Evolutionary conservation across 2,888 invertebrate species (phyloP).

Genomic region (Morpho deidamia): DNA sequence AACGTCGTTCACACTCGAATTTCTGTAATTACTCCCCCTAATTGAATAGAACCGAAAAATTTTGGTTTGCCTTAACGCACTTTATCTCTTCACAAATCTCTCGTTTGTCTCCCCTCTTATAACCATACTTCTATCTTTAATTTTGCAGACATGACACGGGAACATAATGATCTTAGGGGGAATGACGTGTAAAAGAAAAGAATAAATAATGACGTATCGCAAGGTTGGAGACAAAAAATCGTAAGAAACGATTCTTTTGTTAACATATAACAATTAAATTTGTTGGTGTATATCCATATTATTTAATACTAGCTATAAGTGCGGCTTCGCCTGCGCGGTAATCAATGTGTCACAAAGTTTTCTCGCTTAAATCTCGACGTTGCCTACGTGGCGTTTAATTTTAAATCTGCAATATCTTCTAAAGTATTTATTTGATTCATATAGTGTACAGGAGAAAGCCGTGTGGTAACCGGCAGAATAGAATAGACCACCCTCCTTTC

Average conservation of each 20-base stretch:
- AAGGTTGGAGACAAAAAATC: neutral
- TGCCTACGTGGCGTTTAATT: too few species aligned
- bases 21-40: neutral
- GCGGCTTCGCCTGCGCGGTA: too few species aligned
- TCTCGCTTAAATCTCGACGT: too few species aligned
- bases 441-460: too few species aligned
- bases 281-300: too few species aligned
- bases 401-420: too few species aligned
- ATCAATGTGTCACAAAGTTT: too few species aligned
- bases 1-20: neutral
- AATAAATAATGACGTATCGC: conserved; percentile 19
- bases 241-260: neutral
- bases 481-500: too few species aligned
- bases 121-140: conserved; percentile 20
- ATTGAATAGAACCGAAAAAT: conserved; percentile 3
- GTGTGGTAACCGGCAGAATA: too few species aligned
- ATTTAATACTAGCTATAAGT: too few species aligned
- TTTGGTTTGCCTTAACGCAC: conserved; percentile 14
- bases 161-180: conserved; percentile 18
- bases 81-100: conserved; percentile 4
- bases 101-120: conserved; percentile 23
- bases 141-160: conserved; percentile 17
- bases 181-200: conserved; percentile 14
- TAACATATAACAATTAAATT: neutral
- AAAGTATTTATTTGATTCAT: too few species aligned